These are phyloP conservation scores for Drosophila dives DNA, from an alignment of 2,888 invertebrate species.

Conservation along the genomic window DNA sequence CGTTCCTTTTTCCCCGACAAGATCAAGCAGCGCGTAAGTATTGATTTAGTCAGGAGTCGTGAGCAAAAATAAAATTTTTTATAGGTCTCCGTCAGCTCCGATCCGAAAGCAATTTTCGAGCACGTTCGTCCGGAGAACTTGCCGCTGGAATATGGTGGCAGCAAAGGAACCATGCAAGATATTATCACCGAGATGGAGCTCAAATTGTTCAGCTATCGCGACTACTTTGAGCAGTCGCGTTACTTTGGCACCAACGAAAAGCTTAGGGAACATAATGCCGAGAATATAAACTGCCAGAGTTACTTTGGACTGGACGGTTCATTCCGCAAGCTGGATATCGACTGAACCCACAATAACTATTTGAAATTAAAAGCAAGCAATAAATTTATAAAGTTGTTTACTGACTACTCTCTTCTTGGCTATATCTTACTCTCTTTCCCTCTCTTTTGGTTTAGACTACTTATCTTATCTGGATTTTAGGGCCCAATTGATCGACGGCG, in stretches of 20 bases:
- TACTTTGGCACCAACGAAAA: slow-evolving; percentile 81
- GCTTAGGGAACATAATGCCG: slow-evolving; percentile 56
- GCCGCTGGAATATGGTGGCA: slow-evolving; percentile 89
- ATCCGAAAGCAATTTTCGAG: slow-evolving; percentile 87
- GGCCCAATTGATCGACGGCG: not conserved
- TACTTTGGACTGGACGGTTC: slow-evolving; percentile 51
- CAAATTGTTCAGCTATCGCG: slow-evolving; percentile 73
- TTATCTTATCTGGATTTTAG: slow-evolving; percentile 39
- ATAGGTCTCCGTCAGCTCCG: slow-evolving; percentile 87
- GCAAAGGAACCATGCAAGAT: slow-evolving; percentile 85
- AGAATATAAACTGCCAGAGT: slow-evolving; percentile 21
- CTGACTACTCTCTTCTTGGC: not conserved
- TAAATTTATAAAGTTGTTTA: slow-evolving; percentile 17
- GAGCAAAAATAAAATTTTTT: slow-evolving; percentile 32
- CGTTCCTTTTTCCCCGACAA: slow-evolving; percentile 88
- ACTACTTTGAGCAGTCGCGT: slow-evolving; percentile 80
- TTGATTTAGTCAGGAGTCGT: fast-evolving
- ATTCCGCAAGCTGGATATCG: slow-evolving; percentile 49
- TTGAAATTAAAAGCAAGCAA: slow-evolving; percentile 16
- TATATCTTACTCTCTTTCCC: not conserved
- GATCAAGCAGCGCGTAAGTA: slow-evolving; percentile 87
- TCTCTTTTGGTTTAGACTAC: not conserved
- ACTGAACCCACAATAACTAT: slow-evolving; percentile 26
- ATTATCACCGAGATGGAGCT: slow-evolving; percentile 80
- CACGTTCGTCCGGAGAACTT: slow-evolving; percentile 87